Conservation (phyloP, 2,888 invertebrate genomes). For the Agapostemon virescens region DNA sequence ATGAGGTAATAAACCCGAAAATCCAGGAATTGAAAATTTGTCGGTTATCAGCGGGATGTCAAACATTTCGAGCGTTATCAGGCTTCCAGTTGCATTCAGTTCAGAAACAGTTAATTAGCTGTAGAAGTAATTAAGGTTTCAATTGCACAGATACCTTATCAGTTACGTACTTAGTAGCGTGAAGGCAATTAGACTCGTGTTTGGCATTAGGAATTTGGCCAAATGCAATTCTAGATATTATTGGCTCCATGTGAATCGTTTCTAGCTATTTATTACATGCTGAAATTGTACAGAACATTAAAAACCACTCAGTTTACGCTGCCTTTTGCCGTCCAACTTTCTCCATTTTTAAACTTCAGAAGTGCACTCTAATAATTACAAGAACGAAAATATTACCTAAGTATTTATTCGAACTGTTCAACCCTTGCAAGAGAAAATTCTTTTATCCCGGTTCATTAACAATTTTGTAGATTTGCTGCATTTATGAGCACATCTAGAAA, state of each 20-base stretch:
- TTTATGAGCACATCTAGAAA: too few relatives aligned
- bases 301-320: neutral
- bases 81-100: conserved; percentile 6
- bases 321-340: neutral
- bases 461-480: neutral
- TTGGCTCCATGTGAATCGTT: neutral
- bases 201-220: conserved; percentile 1
- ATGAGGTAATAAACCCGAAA: neutral
- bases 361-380: neutral
- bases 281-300: neutral
- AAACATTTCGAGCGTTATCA: neutral
- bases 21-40: neutral
- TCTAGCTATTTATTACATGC: neutral
- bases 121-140: conserved; percentile 15
- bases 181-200: conserved; percentile 6
- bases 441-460: neutral
- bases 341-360: neutral
- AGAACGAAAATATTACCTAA: neutral
- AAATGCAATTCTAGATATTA: neutral
- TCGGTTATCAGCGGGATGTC: conserved; percentile 5
- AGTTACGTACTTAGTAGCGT: neutral
- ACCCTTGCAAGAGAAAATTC: neutral
- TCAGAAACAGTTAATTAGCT: conserved; percentile 8
- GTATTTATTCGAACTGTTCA: neutral
- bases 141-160: conserved; percentile 14